Base-by-base conservation (phyloP, 2,113 vertebrate genomes). In the Seriola rivoliana region DNA sequence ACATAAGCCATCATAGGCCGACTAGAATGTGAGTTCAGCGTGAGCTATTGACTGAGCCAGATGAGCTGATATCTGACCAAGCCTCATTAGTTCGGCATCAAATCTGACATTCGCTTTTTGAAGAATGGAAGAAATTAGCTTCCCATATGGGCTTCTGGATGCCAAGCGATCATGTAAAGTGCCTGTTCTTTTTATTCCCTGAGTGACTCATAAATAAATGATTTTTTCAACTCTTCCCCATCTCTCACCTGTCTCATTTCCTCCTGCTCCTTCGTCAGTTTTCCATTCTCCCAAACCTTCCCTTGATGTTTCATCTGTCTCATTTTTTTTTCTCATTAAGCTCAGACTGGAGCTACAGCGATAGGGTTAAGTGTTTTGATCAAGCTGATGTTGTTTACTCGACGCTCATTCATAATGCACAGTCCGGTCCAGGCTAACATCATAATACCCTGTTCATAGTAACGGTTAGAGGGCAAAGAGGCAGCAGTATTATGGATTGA, bases 201-300 rank as follows among this genome's bases (percentile, higher is more conserved):
- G 66, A 85, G 83, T 79, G 75, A 71, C 79, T 65, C 81, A 84
- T 91, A 74, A 93, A 92, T 91, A 93, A 93, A 93, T 80, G 0
- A 88, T 90, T 82, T 85, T 40, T 17, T 17, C 78, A 85, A 78
- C 57, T 71, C 75, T 2, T 79, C 32, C 64, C 59, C 82, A 87
- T 92, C 74, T 78, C 71, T 91, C 85, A 90, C 87, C 90, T 88
- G 86, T 91, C 77, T 91, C 86, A 81, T 91, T 92, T 91, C 82
- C 76, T 66, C 75, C 74, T 71, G 71, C 78, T 82, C 23, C 0
- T 46, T 71, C 58, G 3, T 84, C 73, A 62, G 13, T 85, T 81
- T 75, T 76, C 75, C 17, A 34, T 67, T 13, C 50, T 32, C 57
- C 46, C 14, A 10, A 1, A 5, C 17, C 34, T 55, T 60, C 71